Percentiles rank a stretch among this genome's conserved stretches.
phyloP scores from a whole-genome alignment of 2,113 vertebrate species.

The Pseudolaguvia tuberculata region DNA sequence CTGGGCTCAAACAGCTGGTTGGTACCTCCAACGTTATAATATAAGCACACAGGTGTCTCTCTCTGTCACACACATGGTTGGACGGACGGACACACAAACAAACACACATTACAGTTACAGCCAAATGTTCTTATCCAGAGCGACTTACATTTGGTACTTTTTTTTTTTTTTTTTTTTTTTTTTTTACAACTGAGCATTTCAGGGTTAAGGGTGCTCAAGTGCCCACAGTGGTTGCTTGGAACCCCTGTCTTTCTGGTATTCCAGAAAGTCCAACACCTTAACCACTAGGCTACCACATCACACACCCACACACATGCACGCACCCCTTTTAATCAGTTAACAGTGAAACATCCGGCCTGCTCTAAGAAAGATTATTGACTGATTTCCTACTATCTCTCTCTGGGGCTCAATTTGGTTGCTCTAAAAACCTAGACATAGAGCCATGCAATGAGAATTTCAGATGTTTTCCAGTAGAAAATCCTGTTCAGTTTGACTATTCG shows the following conservation, averaged over 20 bases:
- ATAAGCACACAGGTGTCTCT: background rate
- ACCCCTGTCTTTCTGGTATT: no score
- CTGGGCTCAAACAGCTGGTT: slow-evolving; percentile 30
- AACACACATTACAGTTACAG: no score
- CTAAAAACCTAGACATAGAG: background rate
- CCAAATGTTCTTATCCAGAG: no score
- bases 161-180: no score
- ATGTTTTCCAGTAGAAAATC: background rate
- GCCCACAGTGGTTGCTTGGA: no score
- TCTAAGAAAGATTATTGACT: background rate
- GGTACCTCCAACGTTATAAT: slow-evolving; percentile 21
- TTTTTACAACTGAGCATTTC: no score
- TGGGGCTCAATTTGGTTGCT: background rate
- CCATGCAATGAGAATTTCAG: background rate
- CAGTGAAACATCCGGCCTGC: slow-evolving; percentile 12
- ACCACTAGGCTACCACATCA: no score
- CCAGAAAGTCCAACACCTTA: no score
- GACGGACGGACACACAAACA: no score
- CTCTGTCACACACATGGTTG: no score
- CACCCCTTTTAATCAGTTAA: background rate
- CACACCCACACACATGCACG: slow-evolving; percentile 16
- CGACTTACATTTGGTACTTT: no score
- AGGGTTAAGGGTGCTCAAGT: no score
- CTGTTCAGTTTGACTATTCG: background rate
- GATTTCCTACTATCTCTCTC: background rate